Conservation (phyloP, 2,888 invertebrate genomes). For the Scaptomyza flava region DNA sequence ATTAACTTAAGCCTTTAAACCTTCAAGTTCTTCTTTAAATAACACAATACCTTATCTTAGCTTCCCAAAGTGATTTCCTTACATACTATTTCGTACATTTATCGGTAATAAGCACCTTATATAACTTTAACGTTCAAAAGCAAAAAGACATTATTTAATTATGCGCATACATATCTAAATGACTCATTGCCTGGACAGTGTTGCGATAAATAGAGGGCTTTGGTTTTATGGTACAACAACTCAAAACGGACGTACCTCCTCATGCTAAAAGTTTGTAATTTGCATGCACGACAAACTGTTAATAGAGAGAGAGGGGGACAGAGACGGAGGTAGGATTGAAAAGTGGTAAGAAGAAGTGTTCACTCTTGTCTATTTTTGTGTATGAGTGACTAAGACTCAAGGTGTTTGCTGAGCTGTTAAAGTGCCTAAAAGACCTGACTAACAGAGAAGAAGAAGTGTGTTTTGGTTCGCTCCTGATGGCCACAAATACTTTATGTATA, state of each 20-base stretch:
- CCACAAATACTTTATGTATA: slow-evolving; percentile 14
- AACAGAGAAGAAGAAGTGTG: slow-evolving; percentile 18
- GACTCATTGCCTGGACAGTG: slow-evolving; percentile 40
- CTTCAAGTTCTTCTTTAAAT: background rate
- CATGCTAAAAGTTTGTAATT: slow-evolving; percentile 32
- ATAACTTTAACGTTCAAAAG: background rate
- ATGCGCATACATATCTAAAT: slow-evolving; percentile 31
- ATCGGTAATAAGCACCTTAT: no score
- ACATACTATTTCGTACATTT: no score
- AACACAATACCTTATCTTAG: background rate
- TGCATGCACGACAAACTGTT: slow-evolving; percentile 42
- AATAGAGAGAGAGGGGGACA: background rate
- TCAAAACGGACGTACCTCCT: slow-evolving; percentile 11
- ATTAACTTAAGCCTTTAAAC: background rate
- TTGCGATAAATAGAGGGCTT: background rate
- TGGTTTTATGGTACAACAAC: background rate
- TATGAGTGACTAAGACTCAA: slow-evolving; percentile 50
- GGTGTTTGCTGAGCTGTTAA: slow-evolving; percentile 55
- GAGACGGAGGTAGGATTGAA: background rate
- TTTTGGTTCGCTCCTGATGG: slow-evolving; percentile 12
- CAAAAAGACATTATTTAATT: slow-evolving; percentile 17
- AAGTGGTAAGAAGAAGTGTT: background rate
- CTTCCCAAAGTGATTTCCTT: slow-evolving; percentile 1
- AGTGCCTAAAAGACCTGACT: slow-evolving; percentile 32
- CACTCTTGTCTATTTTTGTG: slow-evolving; percentile 29